These are phyloP conservation scores for Meganola albula DNA, from an alignment of 2,888 invertebrate genomes.

Conservation along the genomic window DNA sequence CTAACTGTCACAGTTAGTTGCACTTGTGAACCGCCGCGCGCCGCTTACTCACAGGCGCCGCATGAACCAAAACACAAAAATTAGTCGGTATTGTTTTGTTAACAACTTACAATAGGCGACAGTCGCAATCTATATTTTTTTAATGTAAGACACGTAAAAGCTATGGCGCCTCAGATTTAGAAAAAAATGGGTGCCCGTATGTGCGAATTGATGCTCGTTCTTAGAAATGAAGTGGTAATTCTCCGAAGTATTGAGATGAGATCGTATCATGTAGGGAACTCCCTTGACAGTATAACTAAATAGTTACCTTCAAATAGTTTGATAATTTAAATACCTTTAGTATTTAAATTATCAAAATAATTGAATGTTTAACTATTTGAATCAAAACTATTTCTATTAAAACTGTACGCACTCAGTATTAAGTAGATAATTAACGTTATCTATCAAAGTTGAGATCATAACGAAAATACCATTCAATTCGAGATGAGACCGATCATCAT, in stretches of 20 bases:
- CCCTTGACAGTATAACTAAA: conserved; percentile 16
- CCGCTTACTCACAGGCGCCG: conserved; percentile 16
- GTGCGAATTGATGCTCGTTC: conserved; percentile 61
- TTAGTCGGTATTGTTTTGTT: conserved; percentile 64
- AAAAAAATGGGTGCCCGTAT: conserved; percentile 52
- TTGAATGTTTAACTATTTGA: too few species aligned
- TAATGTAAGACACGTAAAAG: conserved; percentile 52
- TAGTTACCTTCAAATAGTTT: too few species aligned
- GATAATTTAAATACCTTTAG: too few species aligned
- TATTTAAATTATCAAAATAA: too few species aligned
- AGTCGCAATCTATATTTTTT: conserved; percentile 55
- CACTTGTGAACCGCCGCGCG: conserved; percentile 23
- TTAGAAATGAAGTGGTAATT: conserved; percentile 50
- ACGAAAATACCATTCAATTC: too few species aligned
- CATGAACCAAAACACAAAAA: conserved; percentile 41
- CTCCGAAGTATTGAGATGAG: conserved; percentile 41
- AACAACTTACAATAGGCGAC: conserved; percentile 51
- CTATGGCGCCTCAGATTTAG: conserved; percentile 58
- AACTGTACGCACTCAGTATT: too few species aligned
- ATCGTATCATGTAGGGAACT: conserved; percentile 33
- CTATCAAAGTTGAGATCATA: too few species aligned
- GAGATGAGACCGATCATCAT: too few species aligned
- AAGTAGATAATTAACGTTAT: too few species aligned
- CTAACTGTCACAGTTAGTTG: conserved; percentile 41
- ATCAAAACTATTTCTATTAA: too few species aligned